Conservation (phyloP, 2,797 vertebrate species). For the Etheostoma nigrum region DNA sequence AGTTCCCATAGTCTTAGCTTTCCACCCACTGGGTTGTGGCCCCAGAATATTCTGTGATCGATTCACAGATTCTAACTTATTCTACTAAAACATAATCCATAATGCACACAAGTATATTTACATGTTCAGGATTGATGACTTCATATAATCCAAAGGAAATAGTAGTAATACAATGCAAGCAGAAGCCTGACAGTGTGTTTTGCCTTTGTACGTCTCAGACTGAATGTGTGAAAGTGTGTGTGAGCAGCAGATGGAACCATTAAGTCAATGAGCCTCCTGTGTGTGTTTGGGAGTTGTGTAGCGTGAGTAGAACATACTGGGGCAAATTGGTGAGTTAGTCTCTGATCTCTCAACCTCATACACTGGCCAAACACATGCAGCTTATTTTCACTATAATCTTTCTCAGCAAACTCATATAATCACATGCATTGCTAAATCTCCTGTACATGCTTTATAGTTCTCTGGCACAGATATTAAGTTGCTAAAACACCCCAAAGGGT, state of each 20-base stretch:
- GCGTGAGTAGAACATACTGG: constrained; percentile 89
- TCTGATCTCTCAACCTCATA: constrained; percentile 76
- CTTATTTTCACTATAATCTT: constrained; percentile 3
- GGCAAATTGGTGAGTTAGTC: constrained; percentile 87
- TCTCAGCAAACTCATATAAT: constrained; percentile 14
- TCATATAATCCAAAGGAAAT: constrained; percentile 7
- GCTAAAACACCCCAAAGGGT: constrained; percentile 3
- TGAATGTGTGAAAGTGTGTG: constrained; percentile 49
- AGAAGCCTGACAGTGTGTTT: constrained; percentile 39
- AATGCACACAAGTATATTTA: not conserved
- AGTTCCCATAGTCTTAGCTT: not conserved
- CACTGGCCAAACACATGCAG: constrained; percentile 5
- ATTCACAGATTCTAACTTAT: not conserved
- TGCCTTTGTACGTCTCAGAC: constrained; percentile 35
- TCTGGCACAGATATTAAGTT: constrained; percentile 13
- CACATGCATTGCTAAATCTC: constrained; percentile 7
- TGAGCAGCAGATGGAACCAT: constrained; percentile 92
- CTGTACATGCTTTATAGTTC: constrained; percentile 14
- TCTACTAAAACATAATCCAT: not conserved
- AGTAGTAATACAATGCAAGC: constrained; percentile 10
- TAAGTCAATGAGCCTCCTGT: constrained; percentile 89
- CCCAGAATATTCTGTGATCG: not conserved
- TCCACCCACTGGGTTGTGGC: not conserved
- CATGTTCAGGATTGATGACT: constrained; percentile 13
- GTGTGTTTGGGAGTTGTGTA: constrained; percentile 84